Conservation (phyloP, 2,113 vertebrate genomes). For the Elgaria multicarinata region DNA sequence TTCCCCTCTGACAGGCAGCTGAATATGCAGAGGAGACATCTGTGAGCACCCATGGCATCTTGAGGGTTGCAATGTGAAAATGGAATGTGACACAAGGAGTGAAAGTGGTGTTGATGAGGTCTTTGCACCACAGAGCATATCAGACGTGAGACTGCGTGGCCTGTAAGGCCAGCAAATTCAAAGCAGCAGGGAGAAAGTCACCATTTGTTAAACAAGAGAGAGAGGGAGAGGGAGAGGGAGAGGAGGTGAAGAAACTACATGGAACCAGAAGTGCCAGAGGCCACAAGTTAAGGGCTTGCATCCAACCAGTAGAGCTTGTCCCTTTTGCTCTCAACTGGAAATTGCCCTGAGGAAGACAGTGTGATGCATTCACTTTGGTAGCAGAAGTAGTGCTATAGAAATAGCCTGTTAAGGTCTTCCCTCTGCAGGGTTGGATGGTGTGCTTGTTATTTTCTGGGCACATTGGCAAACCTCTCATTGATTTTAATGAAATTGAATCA, state of each 20-base stretch:
- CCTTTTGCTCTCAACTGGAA: not conserved
- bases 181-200: not conserved
- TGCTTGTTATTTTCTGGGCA: constrained; percentile 53
- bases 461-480: constrained; percentile 1
- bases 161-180: not conserved
- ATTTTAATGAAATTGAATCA: not conserved
- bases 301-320: not conserved
- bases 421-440: constrained; percentile 35
- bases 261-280: not conserved
- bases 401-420: constrained; percentile 39
- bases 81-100: not conserved
- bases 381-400: constrained; percentile 15
- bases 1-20: constrained; percentile 24
- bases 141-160: rapidly evolving
- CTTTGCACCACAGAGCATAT: not conserved
- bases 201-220: not conserved
- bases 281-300: not conserved
- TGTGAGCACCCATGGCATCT: not conserved
- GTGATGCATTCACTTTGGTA: constrained; percentile 7
- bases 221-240: not conserved
- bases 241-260: not conserved
- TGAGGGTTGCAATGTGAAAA: not conserved
- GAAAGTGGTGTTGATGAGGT: rapidly evolving
- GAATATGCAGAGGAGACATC: not conserved
- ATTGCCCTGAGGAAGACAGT: constrained; percentile 5